These are phyloP conservation scores for Drosophila basisetae DNA, from an alignment of 2,888 invertebrate genomes.

Conservation along the genomic window DNA sequence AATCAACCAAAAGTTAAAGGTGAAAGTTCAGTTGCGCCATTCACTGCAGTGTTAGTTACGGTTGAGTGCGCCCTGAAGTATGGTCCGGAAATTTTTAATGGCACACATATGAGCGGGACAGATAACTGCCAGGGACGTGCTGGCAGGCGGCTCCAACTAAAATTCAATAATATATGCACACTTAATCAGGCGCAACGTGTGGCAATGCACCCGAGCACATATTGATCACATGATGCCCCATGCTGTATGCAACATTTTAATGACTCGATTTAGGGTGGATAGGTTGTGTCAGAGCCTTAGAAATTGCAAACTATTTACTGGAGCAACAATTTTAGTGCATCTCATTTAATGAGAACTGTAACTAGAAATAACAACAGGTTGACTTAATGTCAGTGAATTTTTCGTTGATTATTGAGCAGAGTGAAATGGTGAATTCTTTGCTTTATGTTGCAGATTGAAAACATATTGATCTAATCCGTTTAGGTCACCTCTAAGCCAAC, in stretches of 20 bases:
- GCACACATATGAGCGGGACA: conserved; percentile 12
- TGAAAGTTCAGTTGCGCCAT: conserved; percentile 61
- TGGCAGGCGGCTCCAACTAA: conserved; percentile 50
- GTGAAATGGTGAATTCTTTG: not conserved
- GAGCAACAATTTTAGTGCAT: conserved; percentile 22
- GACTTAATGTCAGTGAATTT: not conserved
- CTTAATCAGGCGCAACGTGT: conserved; percentile 43
- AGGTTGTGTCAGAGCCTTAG: conserved; percentile 17
- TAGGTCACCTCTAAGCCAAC: not conserved
- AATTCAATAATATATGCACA: conserved; percentile 70
- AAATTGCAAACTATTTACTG: conserved; percentile 55
- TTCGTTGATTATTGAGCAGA: not conserved
- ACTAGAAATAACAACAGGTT: not conserved
- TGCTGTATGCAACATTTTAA: conserved; percentile 49
- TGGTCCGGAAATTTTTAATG: conserved; percentile 35
- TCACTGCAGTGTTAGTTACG: conserved; percentile 54
- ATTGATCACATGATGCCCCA: conserved; percentile 1
- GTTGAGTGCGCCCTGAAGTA: conserved; percentile 49
- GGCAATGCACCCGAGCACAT: conserved; percentile 13
- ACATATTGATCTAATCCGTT: not conserved
- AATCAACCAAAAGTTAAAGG: conserved; percentile 70
- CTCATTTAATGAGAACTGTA: not conserved
- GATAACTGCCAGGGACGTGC: conserved; percentile 20
- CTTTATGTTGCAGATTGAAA: not conserved
- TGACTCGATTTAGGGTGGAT: conserved; percentile 16